Base-by-base conservation (phyloP, 2,888 invertebrate species). In the Nowickia ferox region DNA sequence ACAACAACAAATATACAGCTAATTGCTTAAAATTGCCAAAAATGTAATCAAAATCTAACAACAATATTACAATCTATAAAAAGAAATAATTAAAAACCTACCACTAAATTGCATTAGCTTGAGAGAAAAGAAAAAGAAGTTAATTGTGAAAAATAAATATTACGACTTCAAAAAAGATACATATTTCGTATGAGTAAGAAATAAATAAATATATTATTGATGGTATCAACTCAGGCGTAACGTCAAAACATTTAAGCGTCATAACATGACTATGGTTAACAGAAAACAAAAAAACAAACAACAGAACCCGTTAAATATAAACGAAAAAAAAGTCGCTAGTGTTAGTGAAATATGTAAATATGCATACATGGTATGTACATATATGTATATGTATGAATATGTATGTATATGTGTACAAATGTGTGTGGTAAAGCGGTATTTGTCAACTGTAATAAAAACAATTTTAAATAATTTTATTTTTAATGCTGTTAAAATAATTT, bases 221-320 rank as follows among this genome's bases (percentile, higher is more conserved):
- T 80, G 80, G 72, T 48, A 17, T 74, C 72, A 57, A 74, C 65
- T 80, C 66, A 80, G 80, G 80, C 80, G 66, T 74, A 80, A 66
- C 80, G 65, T 80, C 72, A 66, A 74, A 74, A 74, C 19, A 63
- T 38, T 80, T 42, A 66, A 74, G 57, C 19, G 22, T 55, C 55
- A 44, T 30, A 38, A 40, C 9, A 55, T 72, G 38, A 48, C 48
- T 40, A 40, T 6, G 22, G 13, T 46, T 42, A 38, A 30, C 13
- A 22, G 2, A 63, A 19, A 51, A 13, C 30, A 51, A 51, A 59
- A 38, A 65, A 55, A 51, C 30, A 9, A 2, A 19, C 30, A 30
- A 30, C 30, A 6, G 30, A 30, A 5, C 6, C 40, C 48, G 40
- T 51, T 61, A 53, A 69, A 78, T 42, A 40, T 9, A 51, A 48